Base-by-base conservation (phyloP, 2,888 invertebrate genomes). In the Yponomeuta evonymella region DNA sequence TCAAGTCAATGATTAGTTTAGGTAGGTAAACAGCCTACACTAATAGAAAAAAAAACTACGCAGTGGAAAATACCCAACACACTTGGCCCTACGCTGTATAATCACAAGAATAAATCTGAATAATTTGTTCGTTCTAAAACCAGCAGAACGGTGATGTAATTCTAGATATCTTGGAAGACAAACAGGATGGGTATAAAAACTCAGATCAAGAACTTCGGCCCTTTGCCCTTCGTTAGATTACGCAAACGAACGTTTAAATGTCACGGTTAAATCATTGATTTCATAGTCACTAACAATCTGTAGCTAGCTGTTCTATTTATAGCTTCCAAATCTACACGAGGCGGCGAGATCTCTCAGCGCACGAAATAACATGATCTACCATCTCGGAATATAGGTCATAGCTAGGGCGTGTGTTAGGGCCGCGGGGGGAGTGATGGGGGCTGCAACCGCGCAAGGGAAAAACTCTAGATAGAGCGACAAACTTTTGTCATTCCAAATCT, bases 281-380 rank as follows among this genome's bases (percentile, higher is more conserved):
- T 58, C 51, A 58, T 58, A 58, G 51, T 58, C 51, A 15, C 51
- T 58, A 58, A 58, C 51, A 58, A 15, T 58, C 12, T 15, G 15
- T 58, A 58, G 51, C 12, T 58, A 58, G 51, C 51, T 58, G 12
- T 58, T 58, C 51, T 58, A 58, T 58, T 58, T 58, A 58, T 58
- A 58, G 51, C 51, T 58, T 58, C 12, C 51, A 58, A 58, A 58
- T 58, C 51, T 58, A 58, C 51, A 58, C 51, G 51, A 58, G 51
- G 51, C 51, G 51, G 51, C 51, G 51, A 58, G 51, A 58, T 58
- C 51, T 58, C 51, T 12, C 51, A 58, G 51, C 51, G 51, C 51
- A 58, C 51, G 51, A 58, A 58, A 58, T 58, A 58, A 58, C 51
- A 58, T 58, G 51, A 58, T 58, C 51, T 58, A 58, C 51, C 51